Evolutionary conservation across 2,113 vertebrate species (phyloP), one percentile per base, ranked within the genome.

Genomic region (Aphelocoma coerulescens): DNA sequence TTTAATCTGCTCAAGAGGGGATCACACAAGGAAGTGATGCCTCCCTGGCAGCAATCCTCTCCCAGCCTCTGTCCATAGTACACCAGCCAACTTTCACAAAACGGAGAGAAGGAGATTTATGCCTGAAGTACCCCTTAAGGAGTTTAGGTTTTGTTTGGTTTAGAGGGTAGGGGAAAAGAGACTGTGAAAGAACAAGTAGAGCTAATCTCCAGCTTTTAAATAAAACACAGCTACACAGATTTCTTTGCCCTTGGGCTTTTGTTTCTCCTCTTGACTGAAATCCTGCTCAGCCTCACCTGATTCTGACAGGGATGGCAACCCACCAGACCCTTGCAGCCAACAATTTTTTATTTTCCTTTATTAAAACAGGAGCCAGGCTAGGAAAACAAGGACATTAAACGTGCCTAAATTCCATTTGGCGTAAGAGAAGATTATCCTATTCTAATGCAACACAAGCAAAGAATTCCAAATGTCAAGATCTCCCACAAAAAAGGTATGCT

Each of bases 141-240:
- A 95, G 95, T 97, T 96, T 74, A 84, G 91, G 87, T 95, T 96
- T 97, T 95, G 95, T 97, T 97, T 95, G 77, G 39, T 96, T 97
- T 94, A 97, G 91, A 91, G 69, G 63, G 82, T 68, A 88, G 59
- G 78, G 65, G 69, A 88, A 97, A 76, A 90, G 83, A 85, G 85
- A 92, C 93, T 82, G 52, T 73, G 65, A 93, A 97, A 93, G 91
- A 96, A 95, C 88, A 97, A 95, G 93, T 90, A 95, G 52, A 86
- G 88, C 79, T 97, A 94, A 95, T 96, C 96, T 94, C 76, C 79
- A 91, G 90, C 59, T 93, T 94, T 95, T 85, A 93, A 94, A 95
- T 93, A 97, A 94, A 96, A 93, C 77, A 65, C 79, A 88, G 83
- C 86, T 88, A 89, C 72, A 93, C 12, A 81, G 55, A 88, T 96